Base-by-base conservation (phyloP, 2,888 invertebrate species). In the Lasioglossum leucozonium region DNA sequence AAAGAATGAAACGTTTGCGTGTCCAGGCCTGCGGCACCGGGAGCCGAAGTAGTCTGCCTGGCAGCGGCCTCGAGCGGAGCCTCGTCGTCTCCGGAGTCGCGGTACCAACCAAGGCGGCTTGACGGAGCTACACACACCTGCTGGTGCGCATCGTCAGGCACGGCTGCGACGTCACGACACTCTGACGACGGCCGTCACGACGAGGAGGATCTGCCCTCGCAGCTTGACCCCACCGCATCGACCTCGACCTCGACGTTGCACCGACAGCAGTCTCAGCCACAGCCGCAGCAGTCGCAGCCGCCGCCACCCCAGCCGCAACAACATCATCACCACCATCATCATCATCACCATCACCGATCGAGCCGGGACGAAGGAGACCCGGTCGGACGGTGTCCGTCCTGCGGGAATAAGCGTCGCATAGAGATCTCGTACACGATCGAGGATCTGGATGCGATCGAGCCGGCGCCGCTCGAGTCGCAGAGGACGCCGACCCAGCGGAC, bases 61-160 rank as follows among this genome's bases (percentile, higher is more conserved):
- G 94, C 47, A 94, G 91, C 88, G 94, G 94, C 90, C 92, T 95
- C 91, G 95, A 95, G 77, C 94, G 95, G 81, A 95, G 92, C 93
- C 95, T 95, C 92, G 95, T 95, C 92, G 95, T 95, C 95, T 95
- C 95, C 95, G 94, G 94, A 94, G 94, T 95, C 94, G 93, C 94
- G 92, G 95, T 95, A 91, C 94, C 95, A 90, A 95, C 95, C 95
- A 95, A 95, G 95, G 95, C 95, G 90, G 95, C 95, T 95, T 95
- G 95, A 95, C 95, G 95, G 94, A 95, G 94, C 94, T 95, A 95
- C 94, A 94, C 94, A 92, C 94, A 95, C 93, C 91, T 95, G 94
- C 92, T 95, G 94, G 95, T 94, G 92, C 94, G 94, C 91, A 95
- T 95, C 94, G 93, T 93, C 92, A 94, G 93, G 91, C 93, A 94